phyloP scores from a whole-genome alignment of 2,888 invertebrate genomes.

The Drosophila robusta region DNA sequence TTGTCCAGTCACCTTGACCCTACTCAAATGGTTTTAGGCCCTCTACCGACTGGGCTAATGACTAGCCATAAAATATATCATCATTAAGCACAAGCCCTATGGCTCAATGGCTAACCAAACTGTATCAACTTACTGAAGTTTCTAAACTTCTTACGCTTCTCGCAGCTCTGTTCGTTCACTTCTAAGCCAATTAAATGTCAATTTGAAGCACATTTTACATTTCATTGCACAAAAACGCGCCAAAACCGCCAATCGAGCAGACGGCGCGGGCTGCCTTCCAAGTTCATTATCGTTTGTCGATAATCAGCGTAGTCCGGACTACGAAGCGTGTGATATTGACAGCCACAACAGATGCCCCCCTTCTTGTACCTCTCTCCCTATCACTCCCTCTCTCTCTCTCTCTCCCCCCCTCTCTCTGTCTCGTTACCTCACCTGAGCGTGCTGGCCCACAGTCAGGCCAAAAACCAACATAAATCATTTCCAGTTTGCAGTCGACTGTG shows the following conservation, averaged over 20 bases:
- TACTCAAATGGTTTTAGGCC: conserved; percentile 49
- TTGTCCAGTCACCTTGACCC: conserved; percentile 63
- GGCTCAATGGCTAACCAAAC: conserved; percentile 21
- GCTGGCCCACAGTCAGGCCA: conserved; percentile 24
- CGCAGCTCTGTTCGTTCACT: neutral
- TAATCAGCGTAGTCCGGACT: conserved; percentile 46
- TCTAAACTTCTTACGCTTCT: conserved; percentile 28
- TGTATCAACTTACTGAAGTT: conserved; percentile 57
- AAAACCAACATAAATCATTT: conserved; percentile 68
- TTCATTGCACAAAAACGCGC: conserved; percentile 72
- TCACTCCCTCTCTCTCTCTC: neutral
- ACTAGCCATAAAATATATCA: conserved; percentile 67
- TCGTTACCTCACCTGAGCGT: neutral
- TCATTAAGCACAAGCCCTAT: conserved; percentile 54
- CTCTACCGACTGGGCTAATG: conserved; percentile 52
- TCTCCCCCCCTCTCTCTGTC: neutral
- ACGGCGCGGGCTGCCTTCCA: conserved; percentile 41
- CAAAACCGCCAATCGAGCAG: conserved; percentile 46
- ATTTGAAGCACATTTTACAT: conserved; percentile 72
- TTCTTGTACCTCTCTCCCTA: too few relatives aligned
- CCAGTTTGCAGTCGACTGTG: conserved; percentile 49
- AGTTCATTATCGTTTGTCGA: conserved; percentile 70
- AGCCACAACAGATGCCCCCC: conserved; percentile 42
- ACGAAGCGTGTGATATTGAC: conserved; percentile 67
- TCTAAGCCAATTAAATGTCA: conserved; percentile 69